Conservation (phyloP, 2,797 vertebrate genomes). For the Cryptoblepharus egeriae region DNA sequence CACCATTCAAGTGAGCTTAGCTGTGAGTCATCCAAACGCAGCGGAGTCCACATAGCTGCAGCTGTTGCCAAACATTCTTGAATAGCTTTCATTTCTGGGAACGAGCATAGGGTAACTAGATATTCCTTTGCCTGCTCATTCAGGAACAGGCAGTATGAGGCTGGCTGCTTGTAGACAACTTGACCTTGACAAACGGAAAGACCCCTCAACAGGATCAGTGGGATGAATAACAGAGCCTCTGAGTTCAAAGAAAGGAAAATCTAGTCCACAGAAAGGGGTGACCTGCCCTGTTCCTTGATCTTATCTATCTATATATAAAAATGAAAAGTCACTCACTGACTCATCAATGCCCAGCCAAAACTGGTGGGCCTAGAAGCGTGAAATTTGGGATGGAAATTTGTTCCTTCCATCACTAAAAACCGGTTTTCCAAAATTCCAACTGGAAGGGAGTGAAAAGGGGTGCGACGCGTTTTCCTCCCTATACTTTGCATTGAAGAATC, state of each 20-base stretch:
- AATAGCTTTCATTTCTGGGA: constrained; percentile 12
- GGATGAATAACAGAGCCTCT: neutral
- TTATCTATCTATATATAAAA: too few species aligned
- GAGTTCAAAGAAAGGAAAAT: neutral
- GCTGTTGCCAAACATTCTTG: constrained; percentile 27
- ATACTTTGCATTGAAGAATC: too few species aligned
- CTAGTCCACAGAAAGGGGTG: neutral
- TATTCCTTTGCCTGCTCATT: constrained; percentile 18
- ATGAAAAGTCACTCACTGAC: too few species aligned
- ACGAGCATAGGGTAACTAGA: neutral
- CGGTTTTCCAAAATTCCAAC: too few species aligned
- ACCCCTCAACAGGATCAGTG: neutral
- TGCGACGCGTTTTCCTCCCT: too few species aligned
- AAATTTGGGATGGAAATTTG: too few species aligned
- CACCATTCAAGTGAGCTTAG: constrained; percentile 21
- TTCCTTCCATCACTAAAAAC: too few species aligned
- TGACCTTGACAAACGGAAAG: neutral
- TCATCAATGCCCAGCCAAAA: too few species aligned
- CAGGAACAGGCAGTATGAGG: constrained; percentile 1
- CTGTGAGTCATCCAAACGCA: neutral
- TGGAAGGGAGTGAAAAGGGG: too few species aligned
- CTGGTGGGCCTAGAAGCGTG: too few species aligned
- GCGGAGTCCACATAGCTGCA: neutral
- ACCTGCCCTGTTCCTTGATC: neutral
- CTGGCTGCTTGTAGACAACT: neutral